Conservation (phyloP, 2,797 vertebrate genomes). For the Lophius americanus region DNA sequence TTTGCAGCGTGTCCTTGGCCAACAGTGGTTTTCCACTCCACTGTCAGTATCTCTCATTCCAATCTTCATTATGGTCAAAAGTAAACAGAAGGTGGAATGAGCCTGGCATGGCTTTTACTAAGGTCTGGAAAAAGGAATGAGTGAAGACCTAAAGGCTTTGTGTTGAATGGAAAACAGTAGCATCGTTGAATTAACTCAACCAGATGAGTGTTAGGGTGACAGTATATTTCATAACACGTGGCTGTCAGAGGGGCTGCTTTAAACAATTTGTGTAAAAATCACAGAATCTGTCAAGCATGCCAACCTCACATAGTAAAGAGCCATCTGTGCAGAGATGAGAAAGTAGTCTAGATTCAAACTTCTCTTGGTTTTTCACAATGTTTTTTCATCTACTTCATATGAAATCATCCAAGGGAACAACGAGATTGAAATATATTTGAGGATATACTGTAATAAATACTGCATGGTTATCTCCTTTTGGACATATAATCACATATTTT, state of each 20-base stretch:
- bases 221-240: no score
- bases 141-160: constrained; percentile 10
- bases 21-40: constrained; percentile 19
- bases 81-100: constrained; percentile 4
- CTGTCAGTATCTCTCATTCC: constrained; percentile 18
- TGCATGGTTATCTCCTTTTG: background rate
- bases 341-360: background rate
- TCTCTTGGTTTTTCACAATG: background rate
- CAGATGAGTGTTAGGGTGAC: background rate
- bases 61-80: constrained; percentile 2
- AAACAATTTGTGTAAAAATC: no score
- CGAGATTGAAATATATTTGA: background rate
- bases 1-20: constrained; percentile 37
- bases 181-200: background rate
- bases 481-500: background rate
- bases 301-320: background rate
- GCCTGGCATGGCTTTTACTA: background rate
- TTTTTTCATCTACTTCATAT: no score
- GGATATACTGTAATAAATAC: background rate
- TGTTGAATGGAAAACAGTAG: background rate
- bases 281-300: no score
- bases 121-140: no score
- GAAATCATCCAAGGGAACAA: no score
- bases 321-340: background rate
- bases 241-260: no score